phyloP scores from a whole-genome alignment of 2,888 invertebrate species.

The Temnothorax ravouxi region DNA sequence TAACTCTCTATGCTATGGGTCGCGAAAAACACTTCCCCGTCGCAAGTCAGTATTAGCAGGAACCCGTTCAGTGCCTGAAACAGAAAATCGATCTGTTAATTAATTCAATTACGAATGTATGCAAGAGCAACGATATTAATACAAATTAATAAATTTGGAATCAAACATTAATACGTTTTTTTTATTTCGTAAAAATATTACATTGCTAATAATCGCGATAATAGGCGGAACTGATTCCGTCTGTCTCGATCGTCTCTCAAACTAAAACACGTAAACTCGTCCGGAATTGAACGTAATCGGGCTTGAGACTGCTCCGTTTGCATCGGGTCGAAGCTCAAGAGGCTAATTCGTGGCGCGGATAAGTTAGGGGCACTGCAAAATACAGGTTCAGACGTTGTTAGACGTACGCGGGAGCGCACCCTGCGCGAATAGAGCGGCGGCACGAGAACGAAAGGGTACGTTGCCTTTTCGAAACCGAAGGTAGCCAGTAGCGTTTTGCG shows the following conservation, averaged over 20 bases:
- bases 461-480: constrained; percentile 64
- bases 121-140: neutral
- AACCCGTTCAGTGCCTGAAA: constrained; percentile 99
- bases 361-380: constrained; percentile 44
- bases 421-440: constrained; percentile 47
- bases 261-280: constrained; percentile 18
- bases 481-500: constrained; percentile 40
- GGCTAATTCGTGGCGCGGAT: constrained; percentile 47
- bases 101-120: neutral
- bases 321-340: constrained; percentile 26
- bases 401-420: constrained; percentile 29
- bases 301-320: constrained; percentile 46
- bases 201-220: neutral
- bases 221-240: neutral
- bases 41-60: constrained; percentile 99
- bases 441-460: constrained; percentile 52
- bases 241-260: neutral
- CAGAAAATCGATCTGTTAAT: constrained; percentile 58
- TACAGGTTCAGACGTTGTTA: constrained; percentile 41
- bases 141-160: neutral
- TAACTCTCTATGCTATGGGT: constrained; percentile 99
- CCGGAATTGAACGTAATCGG: constrained; percentile 19
- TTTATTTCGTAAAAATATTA: neutral
- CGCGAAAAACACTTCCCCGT: constrained; percentile 99
- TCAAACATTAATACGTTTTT: neutral